These are phyloP conservation scores for Tragelaphus eurycerus DNA, from an alignment of 2,797 vertebrate species.

Conservation along the genomic window DNA sequence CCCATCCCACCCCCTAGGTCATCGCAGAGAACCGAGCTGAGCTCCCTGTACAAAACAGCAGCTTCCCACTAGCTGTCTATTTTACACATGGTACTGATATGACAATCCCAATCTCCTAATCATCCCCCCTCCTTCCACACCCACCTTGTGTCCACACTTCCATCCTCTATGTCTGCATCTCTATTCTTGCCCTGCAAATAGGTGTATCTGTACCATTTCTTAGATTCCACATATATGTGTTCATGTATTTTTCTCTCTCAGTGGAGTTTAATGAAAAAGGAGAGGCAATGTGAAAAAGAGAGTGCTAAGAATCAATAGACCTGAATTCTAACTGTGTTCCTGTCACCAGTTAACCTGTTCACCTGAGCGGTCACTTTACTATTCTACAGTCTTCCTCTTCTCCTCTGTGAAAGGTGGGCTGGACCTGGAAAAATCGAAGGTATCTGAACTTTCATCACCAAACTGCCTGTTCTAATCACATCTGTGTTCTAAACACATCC, in stretches of 20 bases:
- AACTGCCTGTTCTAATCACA: background rate
- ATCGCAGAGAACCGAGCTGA: background rate
- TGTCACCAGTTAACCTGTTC: background rate
- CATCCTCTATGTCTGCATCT: background rate
- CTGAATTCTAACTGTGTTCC: background rate
- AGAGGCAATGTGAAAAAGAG: background rate
- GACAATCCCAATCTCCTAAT: background rate
- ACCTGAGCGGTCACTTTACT: background rate
- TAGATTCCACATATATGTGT: background rate
- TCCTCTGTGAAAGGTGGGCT: background rate
- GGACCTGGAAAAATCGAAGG: background rate
- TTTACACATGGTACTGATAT: background rate
- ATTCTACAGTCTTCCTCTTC: background rate
- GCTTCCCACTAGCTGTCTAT: background rate
- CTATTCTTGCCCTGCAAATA: background rate
- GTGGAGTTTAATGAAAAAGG: background rate
- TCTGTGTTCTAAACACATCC: background rate
- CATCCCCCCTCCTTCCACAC: background rate
- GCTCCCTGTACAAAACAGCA: background rate
- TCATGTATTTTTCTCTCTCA: background rate
- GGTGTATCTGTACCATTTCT: background rate
- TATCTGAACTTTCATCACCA: constrained; percentile 14
- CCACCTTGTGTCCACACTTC: background rate
- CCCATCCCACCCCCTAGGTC: background rate
- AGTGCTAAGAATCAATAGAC: background rate